Conservation (phyloP, 2,113 vertebrate species). For the Nipponia nippon region DNA sequence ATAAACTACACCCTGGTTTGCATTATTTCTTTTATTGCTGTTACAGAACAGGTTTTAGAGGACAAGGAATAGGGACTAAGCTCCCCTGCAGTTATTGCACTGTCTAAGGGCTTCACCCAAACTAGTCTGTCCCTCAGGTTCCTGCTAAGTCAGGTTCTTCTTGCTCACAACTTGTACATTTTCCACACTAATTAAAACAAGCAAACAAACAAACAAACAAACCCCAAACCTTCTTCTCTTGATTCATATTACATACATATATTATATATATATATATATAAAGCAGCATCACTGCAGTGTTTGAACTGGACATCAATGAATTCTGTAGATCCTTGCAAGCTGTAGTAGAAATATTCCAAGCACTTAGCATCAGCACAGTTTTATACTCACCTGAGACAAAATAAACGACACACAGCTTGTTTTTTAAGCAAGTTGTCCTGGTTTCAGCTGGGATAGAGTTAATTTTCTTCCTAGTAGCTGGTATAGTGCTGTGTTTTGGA, state of each 20-base stretch:
- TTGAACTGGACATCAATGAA: neutral
- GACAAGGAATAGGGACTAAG: neutral
- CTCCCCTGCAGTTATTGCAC: neutral
- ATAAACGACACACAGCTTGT: neutral
- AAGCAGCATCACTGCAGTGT: neutral
- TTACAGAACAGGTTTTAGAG: neutral
- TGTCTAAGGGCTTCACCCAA: neutral
- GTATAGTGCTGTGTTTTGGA: too few relatives aligned
- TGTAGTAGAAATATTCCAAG: neutral
- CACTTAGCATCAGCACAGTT: neutral
- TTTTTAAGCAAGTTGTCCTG: neutral
- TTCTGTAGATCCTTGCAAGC: neutral
- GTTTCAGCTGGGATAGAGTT: too few relatives aligned
- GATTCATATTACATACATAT: too few relatives aligned
- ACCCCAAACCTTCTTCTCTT: rapidly evolving
- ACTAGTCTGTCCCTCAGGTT: neutral
- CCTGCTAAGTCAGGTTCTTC: neutral
- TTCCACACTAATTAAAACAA: neutral
- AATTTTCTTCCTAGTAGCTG: too few relatives aligned
- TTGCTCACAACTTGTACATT: neutral
- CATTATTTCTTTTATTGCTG: constrained; percentile 13
- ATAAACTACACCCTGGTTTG: neutral
- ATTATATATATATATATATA: too few relatives aligned
- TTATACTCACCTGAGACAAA: neutral
- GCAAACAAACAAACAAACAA: neutral